A percentile compares a stretch with the other conserved stretches of the same genome.
Conservation (phyloP, 2,113 vertebrate genomes). For the Mustelus asterias region DNA sequence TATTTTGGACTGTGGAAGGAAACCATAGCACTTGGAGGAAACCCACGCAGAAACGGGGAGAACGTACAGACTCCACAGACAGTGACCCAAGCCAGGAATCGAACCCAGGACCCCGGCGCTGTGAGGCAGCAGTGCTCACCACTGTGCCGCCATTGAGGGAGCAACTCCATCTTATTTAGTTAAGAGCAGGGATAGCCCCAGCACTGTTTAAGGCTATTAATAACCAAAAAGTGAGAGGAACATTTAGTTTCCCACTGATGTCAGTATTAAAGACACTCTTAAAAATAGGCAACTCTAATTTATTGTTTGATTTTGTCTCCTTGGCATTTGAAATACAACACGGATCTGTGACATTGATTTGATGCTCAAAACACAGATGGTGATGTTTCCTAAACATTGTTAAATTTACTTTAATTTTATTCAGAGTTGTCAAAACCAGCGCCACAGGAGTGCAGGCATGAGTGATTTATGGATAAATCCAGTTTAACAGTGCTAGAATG, state of each 20-base stretch:
- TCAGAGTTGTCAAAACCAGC: neutral
- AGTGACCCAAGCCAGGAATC: no score
- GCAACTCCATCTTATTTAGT: neutral
- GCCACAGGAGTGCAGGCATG: neutral
- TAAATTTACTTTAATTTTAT: neutral
- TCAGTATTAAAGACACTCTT: neutral
- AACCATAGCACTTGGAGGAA: no score
- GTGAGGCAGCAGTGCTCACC: no score
- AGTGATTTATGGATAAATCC: neutral
- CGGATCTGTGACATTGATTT: neutral
- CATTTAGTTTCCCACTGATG: neutral
- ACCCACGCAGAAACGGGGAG: no score
- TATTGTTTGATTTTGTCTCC: neutral
- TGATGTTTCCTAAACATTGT: neutral
- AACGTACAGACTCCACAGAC: no score
- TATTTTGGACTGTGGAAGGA: no score
- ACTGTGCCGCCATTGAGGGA: neutral
- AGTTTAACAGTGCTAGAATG: neutral
- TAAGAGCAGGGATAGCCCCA: neutral
- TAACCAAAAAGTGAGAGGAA: neutral
- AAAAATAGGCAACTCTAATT: neutral
- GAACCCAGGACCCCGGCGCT: no score
- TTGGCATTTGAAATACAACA: neutral
- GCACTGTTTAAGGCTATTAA: neutral
- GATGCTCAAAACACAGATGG: constrained; percentile 7